Base-by-base conservation (phyloP, 2,797 vertebrate genomes). In the Dicrostonyx torquatus region DNA sequence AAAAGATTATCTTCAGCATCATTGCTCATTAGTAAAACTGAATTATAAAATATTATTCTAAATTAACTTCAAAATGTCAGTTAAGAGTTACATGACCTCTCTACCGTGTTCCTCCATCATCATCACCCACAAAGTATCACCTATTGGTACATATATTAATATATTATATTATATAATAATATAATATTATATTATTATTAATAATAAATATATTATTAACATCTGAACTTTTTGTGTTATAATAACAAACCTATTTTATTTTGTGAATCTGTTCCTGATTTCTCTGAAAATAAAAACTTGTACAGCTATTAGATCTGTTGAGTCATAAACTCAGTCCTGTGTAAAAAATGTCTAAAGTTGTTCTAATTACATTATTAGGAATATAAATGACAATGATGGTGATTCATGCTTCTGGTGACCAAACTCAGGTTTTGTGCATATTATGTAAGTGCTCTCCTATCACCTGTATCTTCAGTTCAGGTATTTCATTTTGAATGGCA, bases 1-100 rank as follows among this genome's bases (percentile, higher is more conserved):
- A 88, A 94, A 64, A 2, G 17, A 43, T 79, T 88, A 70, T 82
- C 26, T 77, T 91, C 13, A 89, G 55, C 18, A 90, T 9, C 2
- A 93, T 4, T 93, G 29, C 20, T 94, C 10, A 93, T 80, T 13
- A 77, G 43, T 91, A 91, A 94, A 86, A 76, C 12, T 86, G 8
- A 94, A 64, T 48, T 60, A 66, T 83, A 68, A 62, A 62, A 75
- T 29, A 20, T 17, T 75, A 50, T 72, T 88, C 87, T 62, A 88
- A 91, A 76, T 70, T 1, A 55, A 86, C 76, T 91, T 75, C 15
- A 83, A 94, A 93, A 89, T 80, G 8, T 70, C 43, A 77, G 3
- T 13, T 85, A 37, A 91, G 76, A 73, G 26, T 86, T 72, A 43
- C 60, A 80, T 75, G 80, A 79, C 6, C 77, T 88, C 13, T n/a